These are phyloP conservation scores for Pterophyllum scalare DNA, from an alignment of 2,113 vertebrate species.

Conservation along the genomic window DNA sequence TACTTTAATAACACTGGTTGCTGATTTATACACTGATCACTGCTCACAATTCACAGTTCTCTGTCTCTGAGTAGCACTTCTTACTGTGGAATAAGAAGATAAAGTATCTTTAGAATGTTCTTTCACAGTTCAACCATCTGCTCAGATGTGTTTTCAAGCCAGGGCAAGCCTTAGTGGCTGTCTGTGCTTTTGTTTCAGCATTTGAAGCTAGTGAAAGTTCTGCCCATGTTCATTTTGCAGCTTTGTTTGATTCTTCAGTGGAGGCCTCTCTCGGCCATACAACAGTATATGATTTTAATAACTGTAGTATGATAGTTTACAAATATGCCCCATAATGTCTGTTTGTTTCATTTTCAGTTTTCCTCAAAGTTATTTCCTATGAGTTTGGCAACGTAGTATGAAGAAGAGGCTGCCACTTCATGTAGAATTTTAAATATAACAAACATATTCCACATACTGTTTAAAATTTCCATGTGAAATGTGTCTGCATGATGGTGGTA, in stretches of 20 bases:
- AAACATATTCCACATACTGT: too few relatives aligned
- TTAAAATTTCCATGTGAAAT: too few relatives aligned
- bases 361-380: too few relatives aligned
- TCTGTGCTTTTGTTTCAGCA: neutral
- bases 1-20: neutral
- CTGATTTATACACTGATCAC: neutral
- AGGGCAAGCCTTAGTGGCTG: neutral
- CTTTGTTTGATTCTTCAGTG: neutral
- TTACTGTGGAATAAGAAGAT: neutral
- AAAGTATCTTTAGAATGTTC: neutral
- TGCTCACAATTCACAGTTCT: neutral
- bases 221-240: neutral
- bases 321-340: too few relatives aligned
- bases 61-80: neutral
- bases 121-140: neutral
- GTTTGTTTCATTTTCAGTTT: too few relatives aligned
- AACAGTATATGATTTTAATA: neutral
- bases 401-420: too few relatives aligned
- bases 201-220: neutral
- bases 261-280: fast-evolving
- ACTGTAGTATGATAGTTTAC: too few relatives aligned
- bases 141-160: neutral
- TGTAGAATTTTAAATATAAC: too few relatives aligned
- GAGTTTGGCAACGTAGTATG: too few relatives aligned
- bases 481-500: too few relatives aligned